A percentile compares a stretch with the other conserved stretches of the same genome.
Evolutionary conservation across 2,113 vertebrate species (phyloP).

Genomic region (Oncorhynchus nerka): DNA sequence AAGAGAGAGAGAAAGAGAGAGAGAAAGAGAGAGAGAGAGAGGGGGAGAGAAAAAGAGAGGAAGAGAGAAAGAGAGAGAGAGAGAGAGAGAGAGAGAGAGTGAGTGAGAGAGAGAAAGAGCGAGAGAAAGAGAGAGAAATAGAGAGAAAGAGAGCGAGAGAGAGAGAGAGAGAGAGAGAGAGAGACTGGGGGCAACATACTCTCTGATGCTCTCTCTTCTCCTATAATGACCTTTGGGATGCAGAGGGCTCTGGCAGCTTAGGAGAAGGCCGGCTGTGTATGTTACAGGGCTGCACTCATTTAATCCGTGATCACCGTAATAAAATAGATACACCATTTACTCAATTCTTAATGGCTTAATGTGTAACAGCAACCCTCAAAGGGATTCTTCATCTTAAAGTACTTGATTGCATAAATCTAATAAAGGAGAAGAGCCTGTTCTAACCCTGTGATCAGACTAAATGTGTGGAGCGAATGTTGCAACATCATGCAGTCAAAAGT

Average conservation of each 20-base stretch:
- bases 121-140: not conserved
- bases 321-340: conserved; percentile 69
- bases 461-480: conserved; percentile 58
- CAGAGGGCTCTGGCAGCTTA: conserved; percentile 64
- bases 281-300: conserved; percentile 71
- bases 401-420: conserved; percentile 32
- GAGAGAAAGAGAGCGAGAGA: not conserved
- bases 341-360: conserved; percentile 66
- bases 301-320: conserved; percentile 74
- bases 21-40: too few species aligned
- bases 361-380: conserved; percentile 62
- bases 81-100: conserved; percentile 11
- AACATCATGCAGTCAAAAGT: conserved; percentile 54
- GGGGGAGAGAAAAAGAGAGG: fast-evolving
- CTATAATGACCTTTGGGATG: conserved; percentile 75
- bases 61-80: too few species aligned
- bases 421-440: conserved; percentile 28
- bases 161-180: conserved; percentile 7
- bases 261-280: conserved; percentile 61
- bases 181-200: conserved; percentile 44
- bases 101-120: not conserved
- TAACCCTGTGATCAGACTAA: conserved; percentile 64
- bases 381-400: conserved; percentile 50
- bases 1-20: too few species aligned
- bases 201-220: conserved; percentile 51